Percentiles rank a stretch among this genome's conserved stretches.
These are phyloP conservation scores for Aphodius sticticus DNA, from an alignment of 2,888 invertebrate genomes.

Conservation along the genomic window DNA sequence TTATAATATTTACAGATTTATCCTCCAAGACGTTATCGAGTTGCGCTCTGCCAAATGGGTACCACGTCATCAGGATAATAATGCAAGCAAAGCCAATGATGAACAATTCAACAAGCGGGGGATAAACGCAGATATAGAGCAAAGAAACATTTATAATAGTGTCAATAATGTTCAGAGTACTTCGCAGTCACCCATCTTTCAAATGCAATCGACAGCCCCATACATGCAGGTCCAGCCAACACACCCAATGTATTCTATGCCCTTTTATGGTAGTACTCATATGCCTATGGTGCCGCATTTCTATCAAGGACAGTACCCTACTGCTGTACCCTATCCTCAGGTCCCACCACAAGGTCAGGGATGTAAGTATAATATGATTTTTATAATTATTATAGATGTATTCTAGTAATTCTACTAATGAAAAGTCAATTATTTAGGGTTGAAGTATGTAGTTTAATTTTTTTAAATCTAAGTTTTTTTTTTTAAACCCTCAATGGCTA, in stretches of 20 bases:
- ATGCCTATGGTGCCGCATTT: slow-evolving; percentile 30
- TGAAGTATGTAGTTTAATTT: no score
- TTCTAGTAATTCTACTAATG: no score
- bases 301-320: slow-evolving; percentile 28
- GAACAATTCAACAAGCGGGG: slow-evolving; percentile 78
- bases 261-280: slow-evolving; percentile 30
- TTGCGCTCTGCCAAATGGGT: slow-evolving; percentile 85
- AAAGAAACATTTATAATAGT: slow-evolving; percentile 51
- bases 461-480: no score
- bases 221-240: slow-evolving; percentile 39
- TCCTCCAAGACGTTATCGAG: slow-evolving; percentile 83
- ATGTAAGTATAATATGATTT: slow-evolving; percentile 31
- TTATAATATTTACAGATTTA: slow-evolving; percentile 48
- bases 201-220: slow-evolving; percentile 38
- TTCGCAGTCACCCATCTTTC: slow-evolving; percentile 48
- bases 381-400: neutral
- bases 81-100: slow-evolving; percentile 89
- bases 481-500: no score
- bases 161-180: slow-evolving; percentile 57
- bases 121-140: slow-evolving; percentile 54
- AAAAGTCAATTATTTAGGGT: no score
- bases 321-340: slow-evolving; percentile 29
- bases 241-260: slow-evolving; percentile 38
- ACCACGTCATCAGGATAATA: slow-evolving; percentile 83
- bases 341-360: slow-evolving; percentile 29